Evolutionary conservation across 2,113 vertebrate genomes (phyloP), one percentile per base, ranked within the genome.

Genomic region (Apodemus speciosus): DNA sequence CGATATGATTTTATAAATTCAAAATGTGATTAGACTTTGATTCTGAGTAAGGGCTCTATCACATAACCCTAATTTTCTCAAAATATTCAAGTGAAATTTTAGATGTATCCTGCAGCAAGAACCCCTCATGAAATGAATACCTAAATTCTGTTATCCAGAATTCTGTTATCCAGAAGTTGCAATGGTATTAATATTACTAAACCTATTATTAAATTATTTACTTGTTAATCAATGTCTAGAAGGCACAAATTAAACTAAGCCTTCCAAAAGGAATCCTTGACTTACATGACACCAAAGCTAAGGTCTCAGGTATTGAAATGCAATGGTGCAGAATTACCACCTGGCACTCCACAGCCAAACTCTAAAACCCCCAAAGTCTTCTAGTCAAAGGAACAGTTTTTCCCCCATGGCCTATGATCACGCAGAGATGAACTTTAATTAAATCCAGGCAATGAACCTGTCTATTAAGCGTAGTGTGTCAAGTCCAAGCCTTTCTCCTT

Each of bases 391-490:
- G 85, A 93, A 94, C 93, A 96, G 91, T 87, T 92, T 94, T 97
- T 94, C 79, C 64, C 73, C 96, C 56, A 91, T 60, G 68, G 96
- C 94, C 94, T 80, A 90, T 92, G 90, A 96, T 96, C 89, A 95
- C 35, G 90, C 46, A 69, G 1, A 1, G 85, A 83, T 2, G 2
- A 89, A 25, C 25, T 92, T 96, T 98, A 97, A 98, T 96, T 96
- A 98, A 93, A 96, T 66, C 92, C 93, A 84, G 96, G 88, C 87
- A 96, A 95, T 40, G 96, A 96, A 94, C 97, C 86, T 95, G 85
- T 62, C 58, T 95, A 96, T 85, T 87, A 96, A 97, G 71, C 15
- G 68, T 13, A 97, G 77, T 97, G 92, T 92, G 92, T 92, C 53
- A 97, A 97, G 91, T 95, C 72, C 89, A 91, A 96, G 25, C 16